A percentile compares a stretch with the other conserved stretches of the same genome.
Evolutionary conservation across 2,888 invertebrate species (phyloP).

Genomic region (Cancer borealis): DNA sequence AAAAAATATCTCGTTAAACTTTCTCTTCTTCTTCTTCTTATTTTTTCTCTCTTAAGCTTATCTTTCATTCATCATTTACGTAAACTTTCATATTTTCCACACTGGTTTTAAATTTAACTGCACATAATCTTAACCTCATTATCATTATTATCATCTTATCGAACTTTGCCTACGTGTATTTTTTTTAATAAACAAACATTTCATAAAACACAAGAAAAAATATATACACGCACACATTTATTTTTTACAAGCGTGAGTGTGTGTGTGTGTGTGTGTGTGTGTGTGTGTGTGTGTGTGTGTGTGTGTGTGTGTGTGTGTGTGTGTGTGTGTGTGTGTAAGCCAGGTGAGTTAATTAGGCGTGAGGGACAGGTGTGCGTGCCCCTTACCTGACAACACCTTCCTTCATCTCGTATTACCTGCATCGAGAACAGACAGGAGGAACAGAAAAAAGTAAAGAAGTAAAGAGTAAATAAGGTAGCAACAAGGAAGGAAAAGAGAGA

Average conservation of each 20-base stretch:
- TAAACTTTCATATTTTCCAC: background rate
- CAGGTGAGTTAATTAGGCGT: conserved; percentile 1
- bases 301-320: background rate
- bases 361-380: background rate
- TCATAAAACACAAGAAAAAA: too few relatives aligned
- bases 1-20: background rate
- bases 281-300: too few relatives aligned
- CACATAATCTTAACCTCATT: too few relatives aligned
- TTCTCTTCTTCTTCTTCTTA: background rate
- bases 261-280: too few relatives aligned
- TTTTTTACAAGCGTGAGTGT: too few relatives aligned
- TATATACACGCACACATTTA: too few relatives aligned
- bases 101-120: background rate
- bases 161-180: too few relatives aligned
- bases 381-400: background rate
- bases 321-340: background rate
- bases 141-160: too few relatives aligned
- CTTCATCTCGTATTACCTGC: background rate
- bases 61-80: background rate
- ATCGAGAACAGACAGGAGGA: background rate
- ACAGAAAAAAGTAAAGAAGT: too few relatives aligned
- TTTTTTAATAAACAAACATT: too few relatives aligned
- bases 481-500: too few relatives aligned
- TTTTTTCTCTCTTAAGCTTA: background rate
- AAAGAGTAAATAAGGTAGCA: too few relatives aligned